Conservation (phyloP, 2,797 vertebrate genomes). For the Enteromius mattozi region DNA sequence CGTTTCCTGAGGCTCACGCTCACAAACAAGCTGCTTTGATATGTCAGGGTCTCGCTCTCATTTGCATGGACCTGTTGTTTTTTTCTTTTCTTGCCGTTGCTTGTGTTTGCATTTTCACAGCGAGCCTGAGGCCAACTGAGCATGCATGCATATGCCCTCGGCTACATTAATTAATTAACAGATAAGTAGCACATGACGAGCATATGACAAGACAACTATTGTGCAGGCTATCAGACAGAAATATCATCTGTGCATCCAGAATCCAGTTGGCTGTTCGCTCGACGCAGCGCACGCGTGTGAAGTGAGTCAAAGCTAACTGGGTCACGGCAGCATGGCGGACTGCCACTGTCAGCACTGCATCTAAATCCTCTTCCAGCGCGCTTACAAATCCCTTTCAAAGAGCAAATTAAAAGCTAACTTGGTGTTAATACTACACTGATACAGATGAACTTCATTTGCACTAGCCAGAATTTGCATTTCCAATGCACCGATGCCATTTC, state of each 20-base stretch:
- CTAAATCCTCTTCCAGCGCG: slow-evolving; percentile 4
- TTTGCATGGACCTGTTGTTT: background rate
- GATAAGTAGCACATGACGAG: background rate
- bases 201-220: background rate
- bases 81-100: background rate
- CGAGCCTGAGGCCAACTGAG: background rate
- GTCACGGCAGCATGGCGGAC: slow-evolving; percentile 13
- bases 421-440: background rate
- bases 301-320: slow-evolving; percentile 13
- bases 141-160: background rate
- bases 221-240: background rate
- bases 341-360: background rate
- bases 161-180: background rate
- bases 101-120: background rate
- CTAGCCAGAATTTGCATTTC: slow-evolving; percentile 39
- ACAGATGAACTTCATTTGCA: slow-evolving; percentile 14
- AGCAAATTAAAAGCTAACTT: slow-evolving; percentile 31
- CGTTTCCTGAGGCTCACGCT: slow-evolving; percentile 33
- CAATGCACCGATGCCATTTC: background rate
- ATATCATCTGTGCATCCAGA: slow-evolving; percentile 20
- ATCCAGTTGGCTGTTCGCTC: background rate
- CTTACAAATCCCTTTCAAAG: slow-evolving; percentile 5
- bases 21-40: background rate
- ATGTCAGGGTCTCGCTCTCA: background rate
- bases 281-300: background rate